Evolutionary conservation across 1,140 invertebrate genomes (phyloP).

Genomic region (Aleiodes sp.): DNA sequence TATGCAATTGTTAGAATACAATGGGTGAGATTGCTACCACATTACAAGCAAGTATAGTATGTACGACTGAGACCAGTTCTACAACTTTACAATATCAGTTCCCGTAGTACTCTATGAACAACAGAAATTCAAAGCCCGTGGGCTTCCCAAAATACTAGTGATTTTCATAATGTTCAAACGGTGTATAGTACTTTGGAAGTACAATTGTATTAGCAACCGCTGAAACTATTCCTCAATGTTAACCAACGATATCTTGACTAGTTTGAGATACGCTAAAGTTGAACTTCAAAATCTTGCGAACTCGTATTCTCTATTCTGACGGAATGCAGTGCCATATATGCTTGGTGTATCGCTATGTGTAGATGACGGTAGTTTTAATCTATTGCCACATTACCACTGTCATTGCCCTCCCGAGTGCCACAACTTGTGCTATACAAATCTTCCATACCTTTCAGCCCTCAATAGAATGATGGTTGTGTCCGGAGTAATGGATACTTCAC

Average conservation of each 20-base stretch:
- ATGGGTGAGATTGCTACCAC: not conserved
- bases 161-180: constrained; percentile 8
- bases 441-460: not conserved
- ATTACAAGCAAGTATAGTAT: not conserved
- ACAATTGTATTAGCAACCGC: not conserved
- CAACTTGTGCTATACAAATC: not conserved
- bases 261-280: too few relatives aligned
- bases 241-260: too few relatives aligned
- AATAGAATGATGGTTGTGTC: too few relatives aligned
- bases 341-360: too few relatives aligned
- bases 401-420: too few relatives aligned
- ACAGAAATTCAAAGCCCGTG: not conserved
- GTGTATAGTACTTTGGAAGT: not conserved
- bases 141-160: not conserved
- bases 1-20: constrained; percentile 12
- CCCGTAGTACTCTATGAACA: not conserved
- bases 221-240: not conserved
- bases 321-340: too few relatives aligned
- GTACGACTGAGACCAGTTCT: not conserved
- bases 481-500: not conserved
- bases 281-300: too few relatives aligned
- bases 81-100: not conserved
- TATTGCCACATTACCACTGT: too few relatives aligned
- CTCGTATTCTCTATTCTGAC: too few relatives aligned
- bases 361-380: too few relatives aligned